These are phyloP conservation scores for Pangasius sanitwongsei DNA, from an alignment of 2,797 vertebrate species.

Conservation along the genomic window DNA sequence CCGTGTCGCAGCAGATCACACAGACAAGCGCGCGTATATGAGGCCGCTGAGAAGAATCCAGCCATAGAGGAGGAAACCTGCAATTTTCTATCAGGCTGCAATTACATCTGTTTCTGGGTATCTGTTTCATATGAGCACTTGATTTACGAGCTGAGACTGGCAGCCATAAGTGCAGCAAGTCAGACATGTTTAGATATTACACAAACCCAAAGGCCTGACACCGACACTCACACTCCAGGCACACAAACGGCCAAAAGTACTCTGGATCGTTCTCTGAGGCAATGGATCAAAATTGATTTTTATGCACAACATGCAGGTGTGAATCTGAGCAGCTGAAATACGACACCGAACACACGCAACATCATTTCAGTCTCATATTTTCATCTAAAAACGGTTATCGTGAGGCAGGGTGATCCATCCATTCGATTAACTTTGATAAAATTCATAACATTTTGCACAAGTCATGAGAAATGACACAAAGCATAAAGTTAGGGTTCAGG, in stretches of 20 bases:
- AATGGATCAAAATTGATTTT: neutral
- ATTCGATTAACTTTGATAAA: neutral
- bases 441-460: neutral
- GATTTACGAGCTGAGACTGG: slow-evolving; percentile 67
- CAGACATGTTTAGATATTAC: slow-evolving; percentile 50
- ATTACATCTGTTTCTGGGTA: slow-evolving; percentile 58
- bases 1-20: slow-evolving; percentile 54
- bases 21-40: slow-evolving; percentile 29
- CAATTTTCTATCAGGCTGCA: slow-evolving; percentile 65
- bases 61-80: slow-evolving; percentile 48
- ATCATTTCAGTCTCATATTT: neutral
- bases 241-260: slow-evolving; percentile 18
- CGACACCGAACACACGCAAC: neutral
- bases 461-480: neutral
- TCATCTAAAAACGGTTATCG: neutral
- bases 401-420: neutral
- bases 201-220: slow-evolving; percentile 38
- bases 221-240: slow-evolving; percentile 18
- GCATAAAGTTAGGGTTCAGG: neutral
- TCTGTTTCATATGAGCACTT: slow-evolving; percentile 64
- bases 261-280: neutral
- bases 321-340: neutral
- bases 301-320: neutral
- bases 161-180: slow-evolving; percentile 44
- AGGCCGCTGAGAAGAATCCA: slow-evolving; percentile 20